Base-by-base conservation (phyloP, 2,888 invertebrate species). In the Eilema sororculum region DNA sequence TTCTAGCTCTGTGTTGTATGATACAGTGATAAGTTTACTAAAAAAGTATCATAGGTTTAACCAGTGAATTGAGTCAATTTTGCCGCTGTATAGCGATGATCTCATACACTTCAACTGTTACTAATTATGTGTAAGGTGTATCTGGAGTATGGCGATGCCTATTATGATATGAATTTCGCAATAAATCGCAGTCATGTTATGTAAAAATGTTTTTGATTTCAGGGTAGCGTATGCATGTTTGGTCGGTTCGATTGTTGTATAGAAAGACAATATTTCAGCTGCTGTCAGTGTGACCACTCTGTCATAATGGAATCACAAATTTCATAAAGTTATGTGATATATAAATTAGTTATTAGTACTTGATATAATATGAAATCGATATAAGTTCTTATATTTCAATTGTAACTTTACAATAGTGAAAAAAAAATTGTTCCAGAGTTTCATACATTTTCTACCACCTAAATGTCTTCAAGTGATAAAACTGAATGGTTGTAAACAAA, bases 61-160 rank as follows among this genome's bases (percentile, higher is more conserved):
- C 86, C 88, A 90, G 91, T 92, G 91, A 89, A 89, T 90, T 90
- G 92, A 93, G 93, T 93, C 91, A 93, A 92, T 92, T 92, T 89
- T 90, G 84, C 86, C 86, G 90, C 91, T 87, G 81, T 84, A 82
- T 78, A 74, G 93, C 90, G 87, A 91, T 93, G 95, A 95, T 95
- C 95, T 95, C 94, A 94, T 88, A 87, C 89, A 90, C 89, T 85
- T 84, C 84, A 87, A 88, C 88, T 90, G 87, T 89, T 88, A 87
- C 85, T 91, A 90, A 85, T 86, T 86, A 83, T 80, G 72, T 86
- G 80, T 90, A 85, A 86, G 65, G 84, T 85, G 82, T 81, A 80
- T 85, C 78, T 86, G 83, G 78, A 83, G 79, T 82, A 79, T 79
- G 83, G 83, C 81, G 80, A 83, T 78, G 79, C 79, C 79, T 84